These are phyloP conservation scores for Epiblema foenella DNA, from an alignment of 2,888 invertebrate species.

Conservation along the genomic window DNA sequence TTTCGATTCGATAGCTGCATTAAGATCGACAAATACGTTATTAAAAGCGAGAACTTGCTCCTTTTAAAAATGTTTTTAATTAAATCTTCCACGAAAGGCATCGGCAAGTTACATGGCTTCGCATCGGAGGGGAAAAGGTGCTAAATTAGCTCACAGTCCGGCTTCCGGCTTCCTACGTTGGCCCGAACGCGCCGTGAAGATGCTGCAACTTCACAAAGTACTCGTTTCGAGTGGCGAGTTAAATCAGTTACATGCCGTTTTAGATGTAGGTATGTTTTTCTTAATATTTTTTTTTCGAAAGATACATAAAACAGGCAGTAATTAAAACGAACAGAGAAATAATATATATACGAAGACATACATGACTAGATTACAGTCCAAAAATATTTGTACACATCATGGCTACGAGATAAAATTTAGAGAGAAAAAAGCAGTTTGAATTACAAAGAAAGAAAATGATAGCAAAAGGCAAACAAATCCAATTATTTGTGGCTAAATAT, in stretches of 20 bases:
- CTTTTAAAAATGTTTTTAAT: constrained; percentile 14
- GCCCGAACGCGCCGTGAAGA: background rate
- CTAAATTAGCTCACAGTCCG: constrained; percentile 23
- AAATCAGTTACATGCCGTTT: background rate
- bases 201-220: background rate
- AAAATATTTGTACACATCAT: no score
- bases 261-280: no score
- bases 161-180: constrained; percentile 19
- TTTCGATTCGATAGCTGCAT: background rate
- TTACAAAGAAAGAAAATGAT: no score
- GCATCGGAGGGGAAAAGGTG: constrained; percentile 12
- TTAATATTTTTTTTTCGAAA: no score
- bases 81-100: constrained; percentile 23
- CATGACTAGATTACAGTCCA: no score
- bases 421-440: no score
- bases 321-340: no score
- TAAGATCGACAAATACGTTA: background rate
- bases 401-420: no score
- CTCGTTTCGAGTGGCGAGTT: background rate
- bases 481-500: no score
- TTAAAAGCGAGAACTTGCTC: background rate
- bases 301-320: no score
- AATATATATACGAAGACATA: no score
- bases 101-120: constrained; percentile 28
- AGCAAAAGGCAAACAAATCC: no score